Conservation (phyloP, 2,797 vertebrate species). For the Parotocinclus haroldoi region DNA sequence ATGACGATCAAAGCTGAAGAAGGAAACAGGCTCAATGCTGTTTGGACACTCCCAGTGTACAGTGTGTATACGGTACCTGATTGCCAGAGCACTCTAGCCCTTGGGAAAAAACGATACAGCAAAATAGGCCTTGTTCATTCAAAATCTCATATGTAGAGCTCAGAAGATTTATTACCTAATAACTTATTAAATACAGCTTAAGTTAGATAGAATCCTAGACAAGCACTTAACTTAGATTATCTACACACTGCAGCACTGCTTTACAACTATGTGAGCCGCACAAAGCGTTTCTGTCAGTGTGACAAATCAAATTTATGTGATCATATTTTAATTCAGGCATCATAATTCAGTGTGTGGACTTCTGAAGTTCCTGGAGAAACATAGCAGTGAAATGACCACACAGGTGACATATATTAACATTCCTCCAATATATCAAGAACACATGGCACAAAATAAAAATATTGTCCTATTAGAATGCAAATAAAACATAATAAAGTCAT, state of each 20-base stretch:
- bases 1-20: too few species aligned
- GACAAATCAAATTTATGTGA: not conserved
- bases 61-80: slow-evolving; percentile 22
- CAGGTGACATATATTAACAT: slow-evolving; percentile 11
- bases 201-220: too few species aligned
- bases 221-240: too few species aligned
- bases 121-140: too few species aligned
- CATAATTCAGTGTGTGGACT: not conserved
- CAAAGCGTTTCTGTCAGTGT: not conserved
- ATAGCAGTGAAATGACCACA: slow-evolving; percentile 18
- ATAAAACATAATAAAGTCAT: slow-evolving; percentile 40
- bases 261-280: not conserved
- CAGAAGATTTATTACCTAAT: not conserved
- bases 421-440: slow-evolving; percentile 11
- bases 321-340: not conserved
- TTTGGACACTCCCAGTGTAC: slow-evolving; percentile 7
- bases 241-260: too few species aligned
- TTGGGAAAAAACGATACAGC: slow-evolving; percentile 10
- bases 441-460: slow-evolving; percentile 42
- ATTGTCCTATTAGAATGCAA: slow-evolving; percentile 30
- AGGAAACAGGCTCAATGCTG: slow-evolving; percentile 3
- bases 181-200: too few species aligned
- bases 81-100: slow-evolving; percentile 34
- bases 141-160: too few species aligned
- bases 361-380: not conserved